phyloP scores from a whole-genome alignment of 2,113 vertebrate species.

The Marmota flaviventris region DNA sequence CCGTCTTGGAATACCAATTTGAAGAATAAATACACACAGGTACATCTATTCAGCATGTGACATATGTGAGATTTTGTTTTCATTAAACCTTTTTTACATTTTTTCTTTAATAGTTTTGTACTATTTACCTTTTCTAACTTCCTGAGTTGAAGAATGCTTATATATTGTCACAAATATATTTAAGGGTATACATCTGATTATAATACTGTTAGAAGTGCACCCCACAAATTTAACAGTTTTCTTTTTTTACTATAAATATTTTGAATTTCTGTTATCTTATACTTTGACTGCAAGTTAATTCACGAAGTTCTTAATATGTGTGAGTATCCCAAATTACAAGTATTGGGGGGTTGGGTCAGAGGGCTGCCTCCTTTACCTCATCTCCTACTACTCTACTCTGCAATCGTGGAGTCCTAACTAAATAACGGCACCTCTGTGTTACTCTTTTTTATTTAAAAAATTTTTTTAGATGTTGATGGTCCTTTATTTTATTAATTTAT shows the following conservation, averaged over 20 bases:
- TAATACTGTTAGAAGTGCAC: not conserved
- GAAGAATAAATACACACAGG: not conserved
- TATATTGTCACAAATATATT: not conserved
- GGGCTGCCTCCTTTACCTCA: not conserved
- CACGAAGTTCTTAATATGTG: not conserved
- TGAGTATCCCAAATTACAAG: not conserved
- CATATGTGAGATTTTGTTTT: not conserved
- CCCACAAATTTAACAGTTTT: not conserved
- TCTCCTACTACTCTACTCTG: not conserved
- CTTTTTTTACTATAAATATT: slow-evolving; percentile 37
- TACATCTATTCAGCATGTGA: not conserved
- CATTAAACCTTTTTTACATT: not conserved
- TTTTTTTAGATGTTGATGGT: no score
- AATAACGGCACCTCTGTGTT: not conserved
- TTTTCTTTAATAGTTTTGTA: not conserved
- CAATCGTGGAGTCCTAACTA: not conserved
- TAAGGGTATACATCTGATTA: not conserved
- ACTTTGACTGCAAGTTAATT: not conserved
- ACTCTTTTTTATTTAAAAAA: no score
- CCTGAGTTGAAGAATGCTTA: not conserved
- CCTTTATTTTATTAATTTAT: no score
- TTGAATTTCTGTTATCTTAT: slow-evolving; percentile 4
- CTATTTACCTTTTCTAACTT: slow-evolving; percentile 14
- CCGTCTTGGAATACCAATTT: not conserved
- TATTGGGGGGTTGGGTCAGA: not conserved